These are phyloP conservation scores for Trichomycterus rosablanca DNA, from an alignment of 2,113 vertebrate genomes.

Conservation along the genomic window DNA sequence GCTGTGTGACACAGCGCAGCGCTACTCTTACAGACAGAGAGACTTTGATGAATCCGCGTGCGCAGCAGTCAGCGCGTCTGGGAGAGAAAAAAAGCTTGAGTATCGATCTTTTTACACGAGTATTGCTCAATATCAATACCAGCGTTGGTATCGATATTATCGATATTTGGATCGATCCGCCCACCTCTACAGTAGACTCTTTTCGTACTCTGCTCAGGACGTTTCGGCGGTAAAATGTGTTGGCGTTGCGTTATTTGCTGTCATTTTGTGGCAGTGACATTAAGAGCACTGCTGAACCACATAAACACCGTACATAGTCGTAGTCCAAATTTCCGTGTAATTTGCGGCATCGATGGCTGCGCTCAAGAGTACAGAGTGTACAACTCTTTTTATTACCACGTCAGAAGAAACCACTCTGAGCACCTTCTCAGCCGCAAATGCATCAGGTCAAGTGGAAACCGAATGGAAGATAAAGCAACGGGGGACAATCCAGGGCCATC, in stretches of 20 bases:
- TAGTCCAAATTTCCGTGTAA: slow-evolving; percentile 24
- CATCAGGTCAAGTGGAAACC: not conserved
- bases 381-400: slow-evolving; percentile 27
- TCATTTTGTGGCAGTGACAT: slow-evolving; percentile 39
- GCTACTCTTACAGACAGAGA: too few species aligned
- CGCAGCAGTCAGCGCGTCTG: too few species aligned
- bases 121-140: too few species aligned
- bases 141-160: too few species aligned
- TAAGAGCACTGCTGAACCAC: slow-evolving; percentile 37
- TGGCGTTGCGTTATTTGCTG: slow-evolving; percentile 36
- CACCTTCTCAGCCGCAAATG: slow-evolving; percentile 14
- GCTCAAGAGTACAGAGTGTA: slow-evolving; percentile 20
- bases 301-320: slow-evolving; percentile 27
- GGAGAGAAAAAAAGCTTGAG: too few species aligned
- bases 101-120: too few species aligned
- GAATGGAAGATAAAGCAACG: not conserved
- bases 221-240: slow-evolving; percentile 1
- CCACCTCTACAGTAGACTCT: too few species aligned
- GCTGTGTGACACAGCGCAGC: too few species aligned
- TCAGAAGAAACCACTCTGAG: slow-evolving; percentile 10
- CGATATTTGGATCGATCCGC: too few species aligned
- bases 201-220: too few species aligned
- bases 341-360: slow-evolving; percentile 2
- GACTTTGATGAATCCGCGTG: too few species aligned
- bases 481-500: not conserved